Base-by-base conservation (phyloP, 2,888 invertebrate species). In the Azorinus chamasolen region DNA sequence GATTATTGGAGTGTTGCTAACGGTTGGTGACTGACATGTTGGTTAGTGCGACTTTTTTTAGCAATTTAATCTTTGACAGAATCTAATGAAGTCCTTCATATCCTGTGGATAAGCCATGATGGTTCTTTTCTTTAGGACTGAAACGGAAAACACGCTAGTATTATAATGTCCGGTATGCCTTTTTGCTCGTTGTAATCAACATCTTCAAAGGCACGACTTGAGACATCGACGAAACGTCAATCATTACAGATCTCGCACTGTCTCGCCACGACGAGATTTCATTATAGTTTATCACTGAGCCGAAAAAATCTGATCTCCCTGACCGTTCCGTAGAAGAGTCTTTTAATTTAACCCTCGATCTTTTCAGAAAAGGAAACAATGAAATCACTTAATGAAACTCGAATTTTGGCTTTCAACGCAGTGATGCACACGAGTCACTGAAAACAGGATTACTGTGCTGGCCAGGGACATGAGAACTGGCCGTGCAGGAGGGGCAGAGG, bases 381-480 rank as follows among this genome's bases (percentile, higher is more conserved):
- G 54, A 39, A 51, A 27, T 53, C 57, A 55, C 63, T 72, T 63
- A 72, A 79, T 71, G 75, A 79, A 61, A 50, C 58, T 76, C 75
- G 72, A 79, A 79, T 79, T 32, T 79, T 75, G 62, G 24, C 72
- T 75, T 79, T 79, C 79, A 76, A 58, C 79, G 43, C 64, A 54
- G 62, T 45, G 63, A 37, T 69, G 45, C 48, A 43, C 57, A 72
- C 69, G 75, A 72, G 75, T 79, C 75, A 76, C 57, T 76, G 59
- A 64, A 68, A 69, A 72, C 48, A 43, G 69, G 53, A 68, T 75
- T 75, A 79, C 55, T 64, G 53, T 59, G 59, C 69, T 69, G 25
- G 39, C 16, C 55, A 20, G 39, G 55, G 41, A 39, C 39, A 55
- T 55, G 55, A 24, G 55, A 55, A 55, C 22, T 41, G 39, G 55